Evolutionary conservation across 2,888 invertebrate genomes (phyloP).

Genomic region (Eupithecia inturbata): DNA sequence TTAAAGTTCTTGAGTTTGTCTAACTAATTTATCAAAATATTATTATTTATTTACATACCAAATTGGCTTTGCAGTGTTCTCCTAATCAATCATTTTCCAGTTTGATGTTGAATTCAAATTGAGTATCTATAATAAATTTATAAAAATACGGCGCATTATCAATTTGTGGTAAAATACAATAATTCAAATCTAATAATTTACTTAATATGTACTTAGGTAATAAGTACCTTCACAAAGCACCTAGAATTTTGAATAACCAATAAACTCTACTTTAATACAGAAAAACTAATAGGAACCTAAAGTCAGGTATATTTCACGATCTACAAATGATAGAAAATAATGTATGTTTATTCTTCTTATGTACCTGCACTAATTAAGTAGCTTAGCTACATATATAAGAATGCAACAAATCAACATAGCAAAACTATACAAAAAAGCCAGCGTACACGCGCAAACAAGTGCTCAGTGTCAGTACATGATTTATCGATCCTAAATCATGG

Average conservation of each 20-base stretch:
- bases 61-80: slow-evolving; percentile 5
- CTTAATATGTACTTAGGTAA: not conserved
- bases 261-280: not conserved
- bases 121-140: not conserved
- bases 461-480: slow-evolving; percentile 32
- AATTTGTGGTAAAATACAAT: not conserved
- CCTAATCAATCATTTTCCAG: not conserved
- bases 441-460: slow-evolving; percentile 25
- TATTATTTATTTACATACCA: not conserved
- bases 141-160: not conserved
- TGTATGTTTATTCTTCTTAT: not conserved
- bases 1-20: not conserved
- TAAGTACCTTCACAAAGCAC: too few relatives aligned
- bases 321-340: not conserved
- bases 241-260: not conserved
- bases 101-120: not conserved
- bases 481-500: slow-evolving; percentile 52
- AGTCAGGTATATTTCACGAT: not conserved
- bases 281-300: not conserved
- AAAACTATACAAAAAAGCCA: slow-evolving; percentile 15
- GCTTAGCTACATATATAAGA: not conserved
- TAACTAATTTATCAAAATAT: slow-evolving; percentile 4
- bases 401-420: not conserved
- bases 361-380: not conserved
- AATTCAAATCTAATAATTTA: not conserved